Conservation (phyloP, 2,888 invertebrate species). For the Merodon equestris region DNA sequence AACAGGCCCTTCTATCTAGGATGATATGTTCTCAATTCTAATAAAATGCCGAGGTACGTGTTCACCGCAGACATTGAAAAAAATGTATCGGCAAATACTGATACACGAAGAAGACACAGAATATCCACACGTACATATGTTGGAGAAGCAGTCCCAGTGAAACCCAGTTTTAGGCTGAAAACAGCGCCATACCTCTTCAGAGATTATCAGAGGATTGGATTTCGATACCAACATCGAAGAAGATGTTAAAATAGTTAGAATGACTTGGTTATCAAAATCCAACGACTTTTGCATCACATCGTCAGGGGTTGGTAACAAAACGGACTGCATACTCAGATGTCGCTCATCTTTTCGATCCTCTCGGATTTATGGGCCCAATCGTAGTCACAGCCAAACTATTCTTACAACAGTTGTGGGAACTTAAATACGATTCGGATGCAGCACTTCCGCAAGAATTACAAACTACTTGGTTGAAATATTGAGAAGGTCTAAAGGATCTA, state of each 20-base stretch:
- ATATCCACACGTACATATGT: not conserved
- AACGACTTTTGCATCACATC: not conserved
- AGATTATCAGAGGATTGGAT: not conserved
- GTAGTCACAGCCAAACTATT: not conserved
- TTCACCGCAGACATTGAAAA: not conserved
- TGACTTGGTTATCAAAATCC: not conserved
- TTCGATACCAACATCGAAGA: not conserved
- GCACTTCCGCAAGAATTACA: constrained; percentile 18
- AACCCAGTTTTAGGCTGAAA: not conserved
- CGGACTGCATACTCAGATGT: not conserved
- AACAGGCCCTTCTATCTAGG: too few relatives aligned
- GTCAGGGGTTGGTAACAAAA: not conserved
- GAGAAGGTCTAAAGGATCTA: not conserved
- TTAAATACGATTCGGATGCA: constrained; percentile 7
- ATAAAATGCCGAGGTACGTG: not conserved
- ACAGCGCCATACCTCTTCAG: not conserved
- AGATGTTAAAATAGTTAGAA: not conserved
- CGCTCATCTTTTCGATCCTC: not conserved
- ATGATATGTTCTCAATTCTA: too few relatives aligned
- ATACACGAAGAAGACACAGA: not conserved
- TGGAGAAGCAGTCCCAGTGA: constrained; percentile 5
- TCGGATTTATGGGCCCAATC: not conserved
- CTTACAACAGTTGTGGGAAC: not conserved
- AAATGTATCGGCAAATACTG: not conserved
- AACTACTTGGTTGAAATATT: constrained; percentile 3